Conservation (phyloP, 2,797 vertebrate genomes). For the Sylvilagus floridanus region DNA sequence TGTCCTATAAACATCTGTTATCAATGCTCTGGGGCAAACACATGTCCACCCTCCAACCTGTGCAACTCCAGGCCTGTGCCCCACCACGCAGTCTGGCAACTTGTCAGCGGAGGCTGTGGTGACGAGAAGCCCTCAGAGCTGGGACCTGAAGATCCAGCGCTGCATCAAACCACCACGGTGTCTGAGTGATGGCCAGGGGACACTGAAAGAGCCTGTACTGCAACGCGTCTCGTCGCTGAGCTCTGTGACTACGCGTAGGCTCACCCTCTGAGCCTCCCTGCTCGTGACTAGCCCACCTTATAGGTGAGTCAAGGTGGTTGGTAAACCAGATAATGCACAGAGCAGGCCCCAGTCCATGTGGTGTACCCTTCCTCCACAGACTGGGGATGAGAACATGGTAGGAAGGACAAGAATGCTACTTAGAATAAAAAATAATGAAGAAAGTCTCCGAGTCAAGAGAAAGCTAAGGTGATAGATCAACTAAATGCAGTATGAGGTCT, state of each 20-base stretch:
- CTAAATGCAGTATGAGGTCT: not conserved
- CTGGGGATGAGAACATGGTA: not conserved
- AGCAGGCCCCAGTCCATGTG: not conserved
- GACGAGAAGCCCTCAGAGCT: not conserved
- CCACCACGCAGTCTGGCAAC: not conserved
- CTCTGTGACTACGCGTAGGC: no score
- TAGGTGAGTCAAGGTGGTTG: rapidly evolving
- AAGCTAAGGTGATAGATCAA: not conserved
- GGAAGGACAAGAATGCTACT: no score
- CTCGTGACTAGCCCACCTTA: rapidly evolving
- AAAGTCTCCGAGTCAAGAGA: not conserved
- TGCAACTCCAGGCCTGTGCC: not conserved
- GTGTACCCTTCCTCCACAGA: not conserved
- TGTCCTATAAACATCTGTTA: rapidly evolving
- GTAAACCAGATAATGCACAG: not conserved
- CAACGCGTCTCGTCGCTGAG: not conserved
- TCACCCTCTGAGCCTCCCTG: no score
- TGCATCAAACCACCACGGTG: no score
- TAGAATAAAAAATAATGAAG: not conserved
- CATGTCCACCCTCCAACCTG: not conserved
- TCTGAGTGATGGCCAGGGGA: no score
- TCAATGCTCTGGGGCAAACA: not conserved
- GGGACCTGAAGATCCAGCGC: not conserved
- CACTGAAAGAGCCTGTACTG: no score
- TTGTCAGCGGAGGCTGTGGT: not conserved